phyloP scores from a whole-genome alignment of 2,113 vertebrate genomes.

The Phylloscopus trochilus region DNA sequence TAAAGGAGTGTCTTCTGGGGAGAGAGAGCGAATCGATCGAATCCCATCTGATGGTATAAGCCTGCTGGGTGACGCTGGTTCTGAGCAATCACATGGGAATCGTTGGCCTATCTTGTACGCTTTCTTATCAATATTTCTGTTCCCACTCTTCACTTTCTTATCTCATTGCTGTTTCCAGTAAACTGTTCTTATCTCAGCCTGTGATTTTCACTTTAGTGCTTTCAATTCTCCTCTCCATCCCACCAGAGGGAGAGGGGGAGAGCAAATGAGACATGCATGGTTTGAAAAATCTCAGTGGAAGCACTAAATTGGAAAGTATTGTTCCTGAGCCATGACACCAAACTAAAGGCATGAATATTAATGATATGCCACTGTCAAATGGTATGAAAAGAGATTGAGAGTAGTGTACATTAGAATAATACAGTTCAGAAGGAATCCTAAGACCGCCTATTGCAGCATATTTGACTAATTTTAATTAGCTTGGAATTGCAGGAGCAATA shows the following conservation, averaged over 20 bases:
- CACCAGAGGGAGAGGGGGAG: fast-evolving
- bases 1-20: neutral
- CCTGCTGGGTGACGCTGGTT: neutral
- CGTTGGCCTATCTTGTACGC: fast-evolving
- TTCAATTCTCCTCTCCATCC: neutral
- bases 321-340: neutral
- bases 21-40: no score
- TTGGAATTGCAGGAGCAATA: neutral
- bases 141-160: neutral
- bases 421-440: neutral
- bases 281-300: neutral
- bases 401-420: conserved; percentile 4
- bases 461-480: conserved; percentile 45
- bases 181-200: neutral
- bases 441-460: neutral
- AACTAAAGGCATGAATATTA: neutral
- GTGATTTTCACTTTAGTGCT: neutral
- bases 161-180: neutral
- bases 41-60: neutral
- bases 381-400: neutral
- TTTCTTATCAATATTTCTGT: neutral
- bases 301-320: neutral
- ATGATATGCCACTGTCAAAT: neutral
- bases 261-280: neutral
- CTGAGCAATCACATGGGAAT: neutral